phyloP scores from a whole-genome alignment of 2,888 invertebrate genomes.

The Drosophila acutilabella region DNA sequence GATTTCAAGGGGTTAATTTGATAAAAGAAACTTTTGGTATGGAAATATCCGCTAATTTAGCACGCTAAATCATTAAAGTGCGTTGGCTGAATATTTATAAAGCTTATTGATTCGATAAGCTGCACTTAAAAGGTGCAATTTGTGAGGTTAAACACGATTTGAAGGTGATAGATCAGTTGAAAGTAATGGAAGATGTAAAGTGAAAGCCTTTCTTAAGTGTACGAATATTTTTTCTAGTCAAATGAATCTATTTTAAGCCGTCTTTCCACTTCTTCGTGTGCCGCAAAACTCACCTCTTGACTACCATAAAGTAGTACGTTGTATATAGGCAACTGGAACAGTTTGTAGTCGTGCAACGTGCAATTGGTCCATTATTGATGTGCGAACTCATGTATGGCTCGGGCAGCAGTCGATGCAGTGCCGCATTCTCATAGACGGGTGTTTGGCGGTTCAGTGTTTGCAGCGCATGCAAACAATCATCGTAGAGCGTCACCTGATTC shows the following conservation, averaged over 20 bases:
- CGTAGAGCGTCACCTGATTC: conserved; percentile 82
- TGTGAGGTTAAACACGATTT: no score
- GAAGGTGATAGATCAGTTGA: no score
- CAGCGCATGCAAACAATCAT: conserved; percentile 81
- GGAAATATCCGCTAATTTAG: not conserved
- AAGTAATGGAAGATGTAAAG: no score
- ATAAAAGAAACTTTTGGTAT: not conserved
- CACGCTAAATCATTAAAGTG: no score
- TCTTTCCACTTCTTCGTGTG: not conserved
- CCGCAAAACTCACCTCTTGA: conserved; percentile 78
- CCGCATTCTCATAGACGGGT: conserved; percentile 78
- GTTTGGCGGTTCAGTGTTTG: conserved; percentile 75
- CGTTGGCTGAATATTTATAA: no score
- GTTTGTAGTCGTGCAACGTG: conserved; percentile 80
- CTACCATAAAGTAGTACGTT: conserved; percentile 83
- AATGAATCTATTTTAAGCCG: no score
- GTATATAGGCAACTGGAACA: conserved; percentile 83
- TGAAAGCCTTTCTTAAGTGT: no score
- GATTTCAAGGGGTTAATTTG: not conserved
- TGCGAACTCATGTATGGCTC: conserved; percentile 82
- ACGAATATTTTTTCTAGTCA: no score
- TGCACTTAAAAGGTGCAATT: no score
- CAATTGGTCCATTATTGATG: conserved; percentile 82
- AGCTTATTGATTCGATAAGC: no score
- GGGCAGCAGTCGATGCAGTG: conserved; percentile 74